A percentile compares a stretch with the other conserved stretches of the same genome.
Conservation (phyloP, 1,140 invertebrate species). For the Drosophila virilis region DNA sequence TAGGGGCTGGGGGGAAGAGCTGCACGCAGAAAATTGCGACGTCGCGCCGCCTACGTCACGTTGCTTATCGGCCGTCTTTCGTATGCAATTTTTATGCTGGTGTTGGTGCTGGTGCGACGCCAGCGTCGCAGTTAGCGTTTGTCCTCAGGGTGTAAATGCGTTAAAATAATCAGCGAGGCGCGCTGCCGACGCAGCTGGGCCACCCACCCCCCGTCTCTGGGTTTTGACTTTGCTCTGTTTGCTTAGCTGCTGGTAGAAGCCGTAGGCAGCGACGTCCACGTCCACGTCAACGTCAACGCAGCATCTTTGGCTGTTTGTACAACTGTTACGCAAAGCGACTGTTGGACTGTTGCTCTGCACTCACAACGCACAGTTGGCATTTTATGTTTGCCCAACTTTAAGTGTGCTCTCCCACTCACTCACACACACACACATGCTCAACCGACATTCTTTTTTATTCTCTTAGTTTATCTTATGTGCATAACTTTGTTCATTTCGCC, state of each 20-base stretch:
- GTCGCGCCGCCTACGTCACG: slow-evolving; percentile 23
- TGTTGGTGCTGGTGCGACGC: slow-evolving; percentile 51
- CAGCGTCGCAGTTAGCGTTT: slow-evolving; percentile 26
- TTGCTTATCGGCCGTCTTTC: slow-evolving; percentile 51
- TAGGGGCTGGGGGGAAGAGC: background rate
- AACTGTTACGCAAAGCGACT: slow-evolving; percentile 53
- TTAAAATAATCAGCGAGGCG: slow-evolving; percentile 50
- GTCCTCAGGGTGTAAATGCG: slow-evolving; percentile 63
- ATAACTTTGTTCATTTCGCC: slow-evolving; percentile 43
- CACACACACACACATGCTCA: background rate
- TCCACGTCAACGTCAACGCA: background rate
- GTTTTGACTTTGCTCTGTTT: slow-evolving; percentile 11
- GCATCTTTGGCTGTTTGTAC: slow-evolving; percentile 44
- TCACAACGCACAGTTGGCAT: slow-evolving; percentile 8
- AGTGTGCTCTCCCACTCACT: background rate
- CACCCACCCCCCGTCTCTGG: slow-evolving; percentile 35
- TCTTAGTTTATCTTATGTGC: slow-evolving; percentile 30
- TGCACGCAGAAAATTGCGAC: slow-evolving; percentile 51
- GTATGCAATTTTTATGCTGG: slow-evolving; percentile 63
- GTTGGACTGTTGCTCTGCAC: slow-evolving; percentile 49
- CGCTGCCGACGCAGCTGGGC: slow-evolving; percentile 32
- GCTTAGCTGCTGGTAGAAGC: slow-evolving; percentile 15
- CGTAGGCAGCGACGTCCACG: background rate
- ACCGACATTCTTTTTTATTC: slow-evolving; percentile 6
- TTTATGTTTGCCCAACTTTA: slow-evolving; percentile 29